phyloP scores from a whole-genome alignment of 2,888 invertebrate genomes.

The Agriopis leucophaearia region DNA sequence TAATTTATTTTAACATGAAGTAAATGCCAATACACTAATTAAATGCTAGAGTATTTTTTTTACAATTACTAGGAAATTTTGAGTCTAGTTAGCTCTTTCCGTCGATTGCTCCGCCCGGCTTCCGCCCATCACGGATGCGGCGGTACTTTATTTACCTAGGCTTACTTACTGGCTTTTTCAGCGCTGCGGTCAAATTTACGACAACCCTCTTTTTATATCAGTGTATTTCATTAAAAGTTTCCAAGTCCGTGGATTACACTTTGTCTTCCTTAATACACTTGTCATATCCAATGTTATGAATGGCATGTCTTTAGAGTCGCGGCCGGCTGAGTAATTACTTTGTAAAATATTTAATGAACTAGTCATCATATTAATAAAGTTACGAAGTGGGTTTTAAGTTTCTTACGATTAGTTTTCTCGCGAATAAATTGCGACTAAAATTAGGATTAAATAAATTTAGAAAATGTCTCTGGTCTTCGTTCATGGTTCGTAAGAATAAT shows the following conservation, averaged over 20 bases:
- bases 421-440: slow-evolving; percentile 33
- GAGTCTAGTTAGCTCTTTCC: slow-evolving; percentile 26
- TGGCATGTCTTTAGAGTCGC: slow-evolving; percentile 24
- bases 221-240: slow-evolving; percentile 67
- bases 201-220: slow-evolving; percentile 53
- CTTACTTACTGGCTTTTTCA: slow-evolving; percentile 46
- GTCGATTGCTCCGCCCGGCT: slow-evolving; percentile 3
- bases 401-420: slow-evolving; percentile 30
- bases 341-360: slow-evolving; percentile 38
- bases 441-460: slow-evolving; percentile 38
- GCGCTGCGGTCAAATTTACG: slow-evolving; percentile 60
- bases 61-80: slow-evolving; percentile 11
- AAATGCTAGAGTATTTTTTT: neutral
- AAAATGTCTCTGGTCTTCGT: slow-evolving; percentile 15
- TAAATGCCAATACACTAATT: neutral
- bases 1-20: neutral
- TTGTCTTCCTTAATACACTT: slow-evolving; percentile 55
- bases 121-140: slow-evolving; percentile 36
- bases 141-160: slow-evolving; percentile 42
- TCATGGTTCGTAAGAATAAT: slow-evolving; percentile 34
- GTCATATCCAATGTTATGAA: slow-evolving; percentile 53
- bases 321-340: slow-evolving; percentile 32
- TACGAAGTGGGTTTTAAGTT: slow-evolving; percentile 35
- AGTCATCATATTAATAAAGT: slow-evolving; percentile 33
- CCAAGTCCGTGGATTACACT: slow-evolving; percentile 59